phyloP scores from a whole-genome alignment of 2,113 vertebrate species.

The Heterochromis multidens region DNA sequence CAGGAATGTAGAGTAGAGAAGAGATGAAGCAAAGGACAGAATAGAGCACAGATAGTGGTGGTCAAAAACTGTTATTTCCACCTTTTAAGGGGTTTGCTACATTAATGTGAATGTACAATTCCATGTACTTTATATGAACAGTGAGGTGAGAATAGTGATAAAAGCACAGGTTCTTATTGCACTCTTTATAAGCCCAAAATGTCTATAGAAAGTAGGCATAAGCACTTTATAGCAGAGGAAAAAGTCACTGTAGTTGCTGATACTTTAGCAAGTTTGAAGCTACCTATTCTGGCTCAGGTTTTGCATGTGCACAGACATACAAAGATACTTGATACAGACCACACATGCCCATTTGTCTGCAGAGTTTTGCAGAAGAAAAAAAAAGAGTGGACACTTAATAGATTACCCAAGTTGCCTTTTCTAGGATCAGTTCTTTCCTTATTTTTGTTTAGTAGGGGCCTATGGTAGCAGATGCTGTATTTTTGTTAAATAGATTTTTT shows the following conservation, averaged over 20 bases:
- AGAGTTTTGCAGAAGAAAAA: not conserved
- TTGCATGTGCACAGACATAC: not conserved
- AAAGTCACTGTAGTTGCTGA: not conserved
- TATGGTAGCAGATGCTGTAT: not conserved
- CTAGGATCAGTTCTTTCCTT: not conserved
- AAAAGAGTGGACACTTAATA: not conserved
- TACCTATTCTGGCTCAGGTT: not conserved
- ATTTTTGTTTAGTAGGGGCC: not conserved
- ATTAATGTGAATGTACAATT: not conserved
- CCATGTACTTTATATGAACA: rapidly evolving
- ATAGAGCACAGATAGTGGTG: not conserved
- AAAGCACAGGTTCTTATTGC: not conserved
- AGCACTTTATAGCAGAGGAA: not conserved
- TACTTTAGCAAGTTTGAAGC: not conserved
- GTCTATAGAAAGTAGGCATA: not conserved
- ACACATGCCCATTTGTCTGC: not conserved
- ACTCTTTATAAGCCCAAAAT: not conserved
- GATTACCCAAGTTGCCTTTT: not conserved
- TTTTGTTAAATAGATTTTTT: not conserved
- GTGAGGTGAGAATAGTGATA: not conserved
- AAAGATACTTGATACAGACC: not conserved
- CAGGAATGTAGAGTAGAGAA: constrained; percentile 62
- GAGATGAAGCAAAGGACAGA: constrained; percentile 14
- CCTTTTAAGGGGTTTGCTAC: not conserved
- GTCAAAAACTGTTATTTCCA: not conserved